Percentiles rank a stretch among this genome's conserved stretches.
Evolutionary conservation across 2,797 vertebrate species (phyloP).

Genomic region (Peromyscus aztecus): DNA sequence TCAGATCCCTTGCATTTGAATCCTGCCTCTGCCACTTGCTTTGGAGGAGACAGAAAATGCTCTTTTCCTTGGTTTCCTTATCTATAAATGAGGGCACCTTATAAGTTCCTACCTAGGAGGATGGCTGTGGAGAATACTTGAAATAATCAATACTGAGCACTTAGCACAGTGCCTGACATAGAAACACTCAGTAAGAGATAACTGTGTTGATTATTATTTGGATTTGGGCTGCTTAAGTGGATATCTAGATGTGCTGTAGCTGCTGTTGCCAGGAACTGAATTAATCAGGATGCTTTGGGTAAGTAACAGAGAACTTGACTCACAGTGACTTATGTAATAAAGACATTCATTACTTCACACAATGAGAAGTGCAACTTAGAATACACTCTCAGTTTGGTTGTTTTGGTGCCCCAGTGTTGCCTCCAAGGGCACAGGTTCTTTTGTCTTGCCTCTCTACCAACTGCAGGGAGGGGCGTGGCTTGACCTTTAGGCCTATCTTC

Average conservation of each 20-base stretch:
- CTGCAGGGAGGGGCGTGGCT: neutral
- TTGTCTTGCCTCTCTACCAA: neutral
- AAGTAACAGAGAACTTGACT: neutral
- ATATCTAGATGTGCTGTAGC: neutral
- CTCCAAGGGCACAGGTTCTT: neutral
- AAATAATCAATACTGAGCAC: neutral
- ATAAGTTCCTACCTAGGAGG: neutral
- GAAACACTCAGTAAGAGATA: neutral
- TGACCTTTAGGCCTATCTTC: neutral
- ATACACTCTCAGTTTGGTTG: neutral
- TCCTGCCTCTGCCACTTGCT: neutral
- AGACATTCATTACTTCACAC: neutral
- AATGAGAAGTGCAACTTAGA: neutral
- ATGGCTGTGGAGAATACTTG: neutral
- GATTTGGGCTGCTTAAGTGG: neutral
- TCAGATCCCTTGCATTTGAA: neutral
- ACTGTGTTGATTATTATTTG: neutral
- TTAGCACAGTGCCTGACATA: neutral
- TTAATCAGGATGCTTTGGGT: neutral
- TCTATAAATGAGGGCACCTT: neutral
- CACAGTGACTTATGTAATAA: neutral
- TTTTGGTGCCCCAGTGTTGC: accelerated
- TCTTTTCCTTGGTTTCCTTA: neutral
- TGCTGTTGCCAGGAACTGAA: neutral
- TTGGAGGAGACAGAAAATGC: neutral